A percentile compares a stretch with the other conserved stretches of the same genome.
Evolutionary conservation across 2,888 invertebrate species (phyloP).

Genomic region (Diaphora mendica): DNA sequence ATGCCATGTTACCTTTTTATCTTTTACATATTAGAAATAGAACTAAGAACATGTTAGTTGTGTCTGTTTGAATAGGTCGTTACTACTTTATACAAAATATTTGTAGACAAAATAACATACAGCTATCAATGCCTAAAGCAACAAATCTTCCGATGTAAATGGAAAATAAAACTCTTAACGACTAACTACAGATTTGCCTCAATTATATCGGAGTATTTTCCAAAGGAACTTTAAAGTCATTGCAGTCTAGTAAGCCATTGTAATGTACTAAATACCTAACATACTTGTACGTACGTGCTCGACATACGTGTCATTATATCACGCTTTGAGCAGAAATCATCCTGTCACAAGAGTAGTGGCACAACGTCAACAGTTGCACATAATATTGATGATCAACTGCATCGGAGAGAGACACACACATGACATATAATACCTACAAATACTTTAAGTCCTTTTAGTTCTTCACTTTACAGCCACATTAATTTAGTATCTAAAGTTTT

Average conservation of each 20-base stretch:
- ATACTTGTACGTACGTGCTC: too few relatives aligned
- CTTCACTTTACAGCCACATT: background rate
- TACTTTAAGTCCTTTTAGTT: too few relatives aligned
- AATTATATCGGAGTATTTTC: background rate
- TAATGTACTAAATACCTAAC: background rate
- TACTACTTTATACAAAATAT: too few relatives aligned
- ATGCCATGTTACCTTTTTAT: too few relatives aligned
- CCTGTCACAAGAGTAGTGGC: constrained; percentile 31
- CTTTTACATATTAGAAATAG: too few relatives aligned
- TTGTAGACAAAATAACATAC: too few relatives aligned
- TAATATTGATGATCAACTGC: background rate
- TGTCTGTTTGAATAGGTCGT: too few relatives aligned
- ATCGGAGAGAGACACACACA: background rate
- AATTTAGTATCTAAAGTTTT: background rate
- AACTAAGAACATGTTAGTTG: too few relatives aligned
- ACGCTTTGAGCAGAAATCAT: constrained; percentile 45
- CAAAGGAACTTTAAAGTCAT: background rate
- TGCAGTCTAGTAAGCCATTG: background rate
- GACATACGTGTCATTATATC: constrained; percentile 5
- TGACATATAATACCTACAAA: too few relatives aligned
- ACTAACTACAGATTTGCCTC: background rate
- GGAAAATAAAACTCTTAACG: background rate
- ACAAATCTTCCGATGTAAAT: too few relatives aligned
- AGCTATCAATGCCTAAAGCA: too few relatives aligned
- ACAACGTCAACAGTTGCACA: constrained; percentile 32